Base-by-base conservation (phyloP, 2,113 vertebrate species). In the Leucosticte australis region DNA sequence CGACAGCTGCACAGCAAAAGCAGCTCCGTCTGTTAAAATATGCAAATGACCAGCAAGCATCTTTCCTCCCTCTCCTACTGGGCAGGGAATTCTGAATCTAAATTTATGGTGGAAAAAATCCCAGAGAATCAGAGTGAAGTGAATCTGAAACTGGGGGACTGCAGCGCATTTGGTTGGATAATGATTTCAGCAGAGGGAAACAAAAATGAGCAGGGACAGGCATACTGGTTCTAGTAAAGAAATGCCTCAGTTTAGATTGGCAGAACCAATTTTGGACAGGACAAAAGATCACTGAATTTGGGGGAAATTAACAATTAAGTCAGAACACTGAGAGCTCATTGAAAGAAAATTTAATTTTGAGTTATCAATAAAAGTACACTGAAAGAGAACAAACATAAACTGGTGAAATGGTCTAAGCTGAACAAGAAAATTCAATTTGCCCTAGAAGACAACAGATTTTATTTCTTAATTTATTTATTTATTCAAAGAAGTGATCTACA, bases 11-110 rank as follows among this genome's bases (percentile, higher is more conserved):
- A 87, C 92, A 87, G 92, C 59, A 90, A 92, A 96, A 92, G 52
- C 88, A 78, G 64, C 94, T 96, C 96, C 73, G 94, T 96, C 93
- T 97, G 96, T 87, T 96, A 96, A 96, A 96, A 89, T 96, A 96
- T 97, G 95, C 69, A 96, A 97, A 97, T 94, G 95, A 95, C 90
- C 94, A 83, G 41, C 88, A 95, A 0, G 16, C 57, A 74, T 94
- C 80, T 95, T 83, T 92, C 88, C 83, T 97, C 92, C 37, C 90
- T 94, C 64, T 93, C 95, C 94, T 96, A 95, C 96, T 96, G 93
- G 93, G 94, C 92, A 97, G 93, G 94, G 96, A 96, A 89, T 96
- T 96, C 95, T 92, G 71, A 89, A 94, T 94, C 95, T 96, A 96
- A 96, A 96, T 97, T 96, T 96, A 52, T 71, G 76, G 88, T 83